Conservation (phyloP, 2,888 invertebrate genomes). For the Eupithecia abbreviata region DNA sequence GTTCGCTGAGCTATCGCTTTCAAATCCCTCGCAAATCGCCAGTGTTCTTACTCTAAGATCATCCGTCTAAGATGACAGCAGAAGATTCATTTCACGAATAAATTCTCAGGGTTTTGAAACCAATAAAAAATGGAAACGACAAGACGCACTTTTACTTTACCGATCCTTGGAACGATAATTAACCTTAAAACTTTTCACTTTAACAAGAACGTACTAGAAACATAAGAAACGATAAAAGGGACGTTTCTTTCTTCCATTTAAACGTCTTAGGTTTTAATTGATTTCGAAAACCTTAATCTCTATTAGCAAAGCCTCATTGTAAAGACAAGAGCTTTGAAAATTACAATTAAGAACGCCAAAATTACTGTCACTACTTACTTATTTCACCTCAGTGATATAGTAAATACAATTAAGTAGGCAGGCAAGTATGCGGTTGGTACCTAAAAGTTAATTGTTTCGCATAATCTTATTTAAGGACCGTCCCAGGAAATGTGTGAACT, state of each 20-base stretch:
- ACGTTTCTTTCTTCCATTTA: constrained; percentile 1
- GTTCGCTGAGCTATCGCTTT: too few relatives aligned
- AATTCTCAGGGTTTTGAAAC: not conserved
- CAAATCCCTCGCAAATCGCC: too few relatives aligned
- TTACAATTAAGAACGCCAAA: not conserved
- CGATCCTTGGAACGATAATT: not conserved
- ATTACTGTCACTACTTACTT: not conserved
- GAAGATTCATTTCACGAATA: not conserved
- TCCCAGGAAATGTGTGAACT: too few relatives aligned
- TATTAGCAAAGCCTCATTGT: not conserved
- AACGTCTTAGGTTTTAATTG: not conserved
- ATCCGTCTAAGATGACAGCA: too few relatives aligned
- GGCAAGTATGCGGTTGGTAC: not conserved
- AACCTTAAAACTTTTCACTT: not conserved
- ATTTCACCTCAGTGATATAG: not conserved
- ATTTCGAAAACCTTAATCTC: constrained; percentile 19
- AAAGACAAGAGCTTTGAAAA: not conserved
- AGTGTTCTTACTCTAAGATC: too few relatives aligned
- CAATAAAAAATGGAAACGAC: not conserved
- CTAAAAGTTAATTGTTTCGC: not conserved
- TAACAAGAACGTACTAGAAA: not conserved
- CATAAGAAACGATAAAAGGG: not conserved
- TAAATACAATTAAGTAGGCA: not conserved
- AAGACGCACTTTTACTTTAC: too few relatives aligned
- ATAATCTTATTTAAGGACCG: too few relatives aligned